Evolutionary conservation across 1,140 invertebrate species (phyloP).

Genomic region (Helicoverpa armigera): DNA sequence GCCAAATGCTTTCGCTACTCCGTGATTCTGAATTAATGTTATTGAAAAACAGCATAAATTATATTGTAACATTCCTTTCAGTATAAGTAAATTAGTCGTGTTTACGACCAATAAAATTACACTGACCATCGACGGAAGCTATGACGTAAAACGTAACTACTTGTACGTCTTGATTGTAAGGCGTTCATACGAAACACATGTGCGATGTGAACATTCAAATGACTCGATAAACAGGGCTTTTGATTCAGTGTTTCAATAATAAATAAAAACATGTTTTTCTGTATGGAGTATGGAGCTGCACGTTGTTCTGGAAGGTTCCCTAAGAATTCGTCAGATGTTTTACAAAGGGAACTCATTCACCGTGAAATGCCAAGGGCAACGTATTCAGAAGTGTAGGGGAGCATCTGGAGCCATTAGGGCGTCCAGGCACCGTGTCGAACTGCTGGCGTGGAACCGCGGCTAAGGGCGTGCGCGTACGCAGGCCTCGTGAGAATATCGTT

Average conservation of each 20-base stretch:
- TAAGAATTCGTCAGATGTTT: slow-evolving; percentile 42
- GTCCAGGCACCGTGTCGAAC: slow-evolving; percentile 68
- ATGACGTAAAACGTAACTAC: slow-evolving; percentile 21
- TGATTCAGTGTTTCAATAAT: background rate
- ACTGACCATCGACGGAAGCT: background rate
- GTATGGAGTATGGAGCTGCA: no score
- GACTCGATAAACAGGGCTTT: background rate
- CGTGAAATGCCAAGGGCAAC: slow-evolving; percentile 59
- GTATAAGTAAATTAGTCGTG: slow-evolving; percentile 3
- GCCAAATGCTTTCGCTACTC: slow-evolving; percentile 66
- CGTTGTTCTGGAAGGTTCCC: background rate
- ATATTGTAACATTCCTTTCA: background rate
- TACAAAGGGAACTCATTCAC: slow-evolving; percentile 32
- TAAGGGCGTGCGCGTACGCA: slow-evolving; percentile 44
- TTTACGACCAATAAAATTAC: slow-evolving; percentile 21
- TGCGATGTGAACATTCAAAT: slow-evolving; percentile 2
- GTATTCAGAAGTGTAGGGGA: slow-evolving; percentile 55
- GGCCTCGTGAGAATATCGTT: slow-evolving; percentile 37
- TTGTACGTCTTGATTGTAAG: slow-evolving; percentile 6
- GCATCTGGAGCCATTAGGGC: slow-evolving; percentile 62
- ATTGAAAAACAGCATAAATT: slow-evolving; percentile 26
- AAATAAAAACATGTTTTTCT: background rate
- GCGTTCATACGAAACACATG: slow-evolving; percentile 5
- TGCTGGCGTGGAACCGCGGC: slow-evolving; percentile 67
- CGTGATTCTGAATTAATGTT: slow-evolving; percentile 47